phyloP scores from a whole-genome alignment of 2,113 vertebrate species.

The Microtus montanus region DNA sequence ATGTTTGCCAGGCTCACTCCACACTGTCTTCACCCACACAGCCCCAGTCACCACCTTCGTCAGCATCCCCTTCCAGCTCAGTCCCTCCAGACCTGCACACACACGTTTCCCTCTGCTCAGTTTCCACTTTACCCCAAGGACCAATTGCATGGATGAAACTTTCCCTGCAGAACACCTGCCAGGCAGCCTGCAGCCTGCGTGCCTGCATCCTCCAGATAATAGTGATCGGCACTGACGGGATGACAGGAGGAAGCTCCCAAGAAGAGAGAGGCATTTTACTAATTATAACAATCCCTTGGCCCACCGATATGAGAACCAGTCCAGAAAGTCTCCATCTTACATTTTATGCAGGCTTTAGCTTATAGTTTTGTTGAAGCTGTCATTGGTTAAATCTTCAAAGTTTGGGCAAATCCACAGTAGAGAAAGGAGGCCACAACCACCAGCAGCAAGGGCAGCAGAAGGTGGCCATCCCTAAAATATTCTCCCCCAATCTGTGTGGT shows the following conservation, averaged over 20 bases:
- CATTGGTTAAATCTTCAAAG: no score
- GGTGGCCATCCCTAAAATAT: no score
- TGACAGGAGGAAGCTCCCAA: neutral
- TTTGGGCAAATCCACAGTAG: no score
- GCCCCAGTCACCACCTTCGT: neutral
- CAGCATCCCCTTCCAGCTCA: neutral
- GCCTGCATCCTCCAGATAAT: neutral
- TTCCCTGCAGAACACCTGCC: neutral
- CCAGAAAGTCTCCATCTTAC: neutral
- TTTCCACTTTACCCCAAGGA: neutral
- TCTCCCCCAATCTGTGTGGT: neutral
- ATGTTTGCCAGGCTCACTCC: neutral
- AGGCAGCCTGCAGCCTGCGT: no score
- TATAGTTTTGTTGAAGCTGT: neutral
- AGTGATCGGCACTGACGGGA: neutral
- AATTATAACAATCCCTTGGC: neutral
- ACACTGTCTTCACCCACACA: neutral
- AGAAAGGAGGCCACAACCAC: accelerated
- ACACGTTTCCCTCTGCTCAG: neutral
- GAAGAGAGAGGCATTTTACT: neutral
- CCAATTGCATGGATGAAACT: neutral
- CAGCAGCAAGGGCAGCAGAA: no score
- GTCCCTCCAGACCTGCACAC: neutral
- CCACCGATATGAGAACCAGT: neutral
- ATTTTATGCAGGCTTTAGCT: accelerated